Base-by-base conservation (phyloP, 53 echinoderm and acorn worm genomes). In the Henricia sp. region DNA sequence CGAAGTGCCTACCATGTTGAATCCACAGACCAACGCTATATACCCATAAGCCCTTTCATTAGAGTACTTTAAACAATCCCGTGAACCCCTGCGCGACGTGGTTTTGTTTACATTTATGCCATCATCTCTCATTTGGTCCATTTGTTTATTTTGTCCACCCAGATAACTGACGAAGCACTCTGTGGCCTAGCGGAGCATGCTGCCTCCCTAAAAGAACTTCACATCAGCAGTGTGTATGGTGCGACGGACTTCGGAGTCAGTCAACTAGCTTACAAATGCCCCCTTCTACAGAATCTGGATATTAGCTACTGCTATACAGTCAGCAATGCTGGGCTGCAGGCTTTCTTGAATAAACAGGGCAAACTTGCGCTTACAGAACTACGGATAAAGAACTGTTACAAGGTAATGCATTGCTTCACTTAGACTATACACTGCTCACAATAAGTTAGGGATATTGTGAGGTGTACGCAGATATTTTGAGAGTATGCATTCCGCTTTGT, bases 171-270 rank as follows among this genome's bases (percentile, higher is more conserved):
- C 70, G 70, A 85, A 39, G 91, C 91, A 1, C 74, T 96, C 28
- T 91, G 94, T 82, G 87, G 85, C 36, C 64, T 96, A 10, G 96
- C 96, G 28, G 82, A 87, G 4, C 43, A 91, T 55, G 87, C 91
- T 17, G 55, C 72, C 35, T 75, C 85, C 3, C 54, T 96, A 6
- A 75, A 71, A 37, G 96, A 94, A 63, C 94, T 96, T 16, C 91
- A 92, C 44, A 72, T 96, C 0, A 88, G 94, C 75, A 96, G 96
- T 87, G 92, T 91, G 12, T 96, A 96, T 60, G 94, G 96, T 19
- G 96, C 94, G 43, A 96, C 96, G 58, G 94, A 94, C 78, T 89
- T 73, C 77, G 93, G 96, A 35, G 90, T 96, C 64, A 94, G 90
- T 42, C 91, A 96, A 67, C 68, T 96, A 8, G 90, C 94, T 37